A percentile compares a stretch with the other conserved stretches of the same genome.
Evolutionary conservation across 2,888 invertebrate species (phyloP).

Genomic region (Sacculina carcini): DNA sequence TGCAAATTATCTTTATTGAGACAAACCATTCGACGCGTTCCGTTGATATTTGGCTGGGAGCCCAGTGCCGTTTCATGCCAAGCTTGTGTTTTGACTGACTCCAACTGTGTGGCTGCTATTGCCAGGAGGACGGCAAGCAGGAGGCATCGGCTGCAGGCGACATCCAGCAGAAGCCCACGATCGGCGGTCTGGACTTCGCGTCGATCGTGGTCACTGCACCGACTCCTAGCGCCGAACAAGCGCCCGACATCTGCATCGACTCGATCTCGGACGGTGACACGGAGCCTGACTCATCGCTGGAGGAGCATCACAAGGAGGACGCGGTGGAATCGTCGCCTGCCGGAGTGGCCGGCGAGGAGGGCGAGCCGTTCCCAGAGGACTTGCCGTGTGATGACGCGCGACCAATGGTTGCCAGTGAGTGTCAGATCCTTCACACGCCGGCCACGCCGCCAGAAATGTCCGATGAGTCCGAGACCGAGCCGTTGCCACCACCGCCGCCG

Average conservation of each 20-base stretch:
- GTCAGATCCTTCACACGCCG: neutral
- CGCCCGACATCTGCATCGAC: slow-evolving; percentile 4
- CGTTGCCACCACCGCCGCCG: neutral
- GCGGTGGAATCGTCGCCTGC: neutral
- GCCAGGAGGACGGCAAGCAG: slow-evolving; percentile 45
- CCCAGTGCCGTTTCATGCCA: too few relatives aligned
- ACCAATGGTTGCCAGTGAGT: neutral
- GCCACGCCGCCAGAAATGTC: neutral
- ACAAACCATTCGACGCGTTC: too few relatives aligned
- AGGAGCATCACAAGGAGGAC: neutral
- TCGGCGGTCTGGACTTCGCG: slow-evolving; percentile 11
- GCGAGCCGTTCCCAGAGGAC: neutral
- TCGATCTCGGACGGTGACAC: slow-evolving; percentile 1
- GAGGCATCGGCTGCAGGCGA: slow-evolving; percentile 48
- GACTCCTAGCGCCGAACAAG: slow-evolving; percentile 34
- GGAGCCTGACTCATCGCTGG: too few relatives aligned
- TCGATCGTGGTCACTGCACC: slow-evolving; percentile 76
- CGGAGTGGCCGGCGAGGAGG: neutral
- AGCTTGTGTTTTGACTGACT: too few relatives aligned
- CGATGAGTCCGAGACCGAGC: neutral
- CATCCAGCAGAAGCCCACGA: slow-evolving; percentile 31
- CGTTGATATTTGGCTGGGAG: too few relatives aligned
- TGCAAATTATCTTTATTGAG: too few relatives aligned
- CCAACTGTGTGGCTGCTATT: too few relatives aligned
- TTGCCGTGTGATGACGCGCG: too few relatives aligned